Base-by-base conservation (phyloP, 2,113 vertebrate genomes). In the Serinus canaria region DNA sequence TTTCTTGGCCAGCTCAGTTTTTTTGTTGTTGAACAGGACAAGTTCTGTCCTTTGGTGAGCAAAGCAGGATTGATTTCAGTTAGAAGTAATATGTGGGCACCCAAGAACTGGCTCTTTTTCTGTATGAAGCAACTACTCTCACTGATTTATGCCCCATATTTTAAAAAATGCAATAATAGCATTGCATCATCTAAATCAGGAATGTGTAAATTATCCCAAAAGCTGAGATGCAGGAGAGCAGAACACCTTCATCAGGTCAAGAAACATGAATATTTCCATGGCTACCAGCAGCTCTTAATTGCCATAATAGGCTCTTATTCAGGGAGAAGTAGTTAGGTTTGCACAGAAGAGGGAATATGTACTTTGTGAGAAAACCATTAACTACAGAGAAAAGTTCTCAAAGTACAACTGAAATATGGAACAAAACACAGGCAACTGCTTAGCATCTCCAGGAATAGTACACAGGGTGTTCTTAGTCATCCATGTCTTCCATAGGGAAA, bases 241-340 rank as follows among this genome's bases (percentile, higher is more conserved):
- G 56, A 92, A 13, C 69, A 67, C 72, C 83, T 69, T 88, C 23
- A 15, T 50, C 58, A 73, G 90, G 82, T 79, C 72, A 76, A 76
- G 75, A 83, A 94, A 88, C n/a, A 15, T 5, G 25, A 86, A 35
- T 55, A 77, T 80, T 94, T 72, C 90, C 79, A 77, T 66, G 50
- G 63, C 72, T 94, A 80, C 75, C 62, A 92, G 62, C 33, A 88
- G 73, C 33, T 41, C 43, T 88, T 90, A 85, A 92, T 90, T 90
- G 75, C 75, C n/a, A 14, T 80, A 88, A 88, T 46, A 80, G 79
- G 31, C 33, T 83, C 70, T 67, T 82, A 60, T 30, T 81, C 66
- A 44, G 52, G n/a, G 23, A 84, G 49, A 79, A 49, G 82, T 27
- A 46, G 46, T 80, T 24, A 58, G 53, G n/a, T 35, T 88, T 68